A percentile compares a stretch with the other conserved stretches of the same genome.
Evolutionary conservation across 2,888 invertebrate species (phyloP).

Genomic region (Smittia sp.): DNA sequence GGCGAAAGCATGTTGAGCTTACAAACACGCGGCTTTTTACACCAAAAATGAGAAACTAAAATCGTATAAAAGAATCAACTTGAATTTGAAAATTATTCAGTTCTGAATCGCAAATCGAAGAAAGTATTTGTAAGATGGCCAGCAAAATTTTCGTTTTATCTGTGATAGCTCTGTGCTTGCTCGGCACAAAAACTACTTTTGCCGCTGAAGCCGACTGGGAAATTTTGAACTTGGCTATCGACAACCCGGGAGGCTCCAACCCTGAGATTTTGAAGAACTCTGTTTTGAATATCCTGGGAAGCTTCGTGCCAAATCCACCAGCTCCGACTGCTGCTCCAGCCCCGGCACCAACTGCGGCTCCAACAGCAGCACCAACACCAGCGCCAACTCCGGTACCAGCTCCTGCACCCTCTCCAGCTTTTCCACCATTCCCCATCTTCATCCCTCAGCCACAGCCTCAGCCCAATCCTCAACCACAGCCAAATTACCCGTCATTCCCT

Average conservation of each 20-base stretch:
- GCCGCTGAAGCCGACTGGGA: slow-evolving; percentile 28
- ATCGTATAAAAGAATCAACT: neutral
- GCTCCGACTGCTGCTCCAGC: neutral
- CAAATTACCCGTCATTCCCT: neutral
- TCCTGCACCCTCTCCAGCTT: neutral
- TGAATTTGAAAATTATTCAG: slow-evolving; percentile 1
- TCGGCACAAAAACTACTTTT: neutral
- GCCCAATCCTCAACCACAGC: too few relatives aligned
- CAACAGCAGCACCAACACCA: neutral
- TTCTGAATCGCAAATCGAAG: neutral
- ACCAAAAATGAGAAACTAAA: neutral
- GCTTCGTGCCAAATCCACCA: neutral
- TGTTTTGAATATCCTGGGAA: neutral
- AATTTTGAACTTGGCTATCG: neutral
- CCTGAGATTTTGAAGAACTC: slow-evolving; percentile 8
- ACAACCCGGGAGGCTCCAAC: neutral
- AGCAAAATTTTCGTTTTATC: slow-evolving; percentile 18
- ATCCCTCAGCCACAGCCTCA: too few relatives aligned
- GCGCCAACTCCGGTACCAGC: neutral
- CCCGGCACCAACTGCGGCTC: neutral
- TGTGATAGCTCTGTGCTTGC: neutral
- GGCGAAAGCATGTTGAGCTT: neutral
- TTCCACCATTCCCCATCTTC: neutral
- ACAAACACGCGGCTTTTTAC: neutral
- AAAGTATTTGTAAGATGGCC: neutral